These are phyloP conservation scores for Poeciliopsis prolifica DNA, from an alignment of 2,113 vertebrate species.

Conservation along the genomic window DNA sequence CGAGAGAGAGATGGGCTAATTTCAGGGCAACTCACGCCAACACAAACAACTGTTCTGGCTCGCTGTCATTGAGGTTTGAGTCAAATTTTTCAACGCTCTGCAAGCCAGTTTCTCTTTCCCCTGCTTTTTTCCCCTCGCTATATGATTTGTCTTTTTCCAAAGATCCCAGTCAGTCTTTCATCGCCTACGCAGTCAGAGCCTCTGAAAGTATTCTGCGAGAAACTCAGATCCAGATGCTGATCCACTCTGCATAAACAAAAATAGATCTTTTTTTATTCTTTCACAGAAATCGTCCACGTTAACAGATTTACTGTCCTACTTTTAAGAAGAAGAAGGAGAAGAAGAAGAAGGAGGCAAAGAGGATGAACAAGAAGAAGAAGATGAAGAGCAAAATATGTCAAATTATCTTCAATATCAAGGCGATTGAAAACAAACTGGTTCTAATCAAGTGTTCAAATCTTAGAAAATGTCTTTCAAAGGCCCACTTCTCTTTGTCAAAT, in stretches of 20 bases:
- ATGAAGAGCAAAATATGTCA: background rate
- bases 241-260: slow-evolving; percentile 39
- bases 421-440: background rate
- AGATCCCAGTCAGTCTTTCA: slow-evolving; percentile 72
- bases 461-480: background rate
- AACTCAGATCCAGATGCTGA: slow-evolving; percentile 52
- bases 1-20: slow-evolving; percentile 86
- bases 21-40: slow-evolving; percentile 84
- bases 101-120: slow-evolving; percentile 75
- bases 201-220: slow-evolving; percentile 53
- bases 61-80: slow-evolving; percentile 84
- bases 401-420: background rate
- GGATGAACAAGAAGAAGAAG: too few relatives aligned
- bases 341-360: too few relatives aligned
- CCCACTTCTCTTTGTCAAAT: too few relatives aligned
- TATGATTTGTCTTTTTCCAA: slow-evolving; percentile 72
- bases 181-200: slow-evolving; percentile 68
- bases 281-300: slow-evolving; percentile 21
- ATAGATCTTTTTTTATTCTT: slow-evolving; percentile 17
- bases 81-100: slow-evolving; percentile 64
- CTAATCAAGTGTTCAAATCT: background rate
- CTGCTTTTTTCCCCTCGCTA: slow-evolving; percentile 50
- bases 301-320: slow-evolving; percentile 6
- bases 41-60: slow-evolving; percentile 87
- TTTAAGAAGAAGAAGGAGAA: background rate